Conservation (phyloP, 2,888 invertebrate species). For the Achlya flavicornis region DNA sequence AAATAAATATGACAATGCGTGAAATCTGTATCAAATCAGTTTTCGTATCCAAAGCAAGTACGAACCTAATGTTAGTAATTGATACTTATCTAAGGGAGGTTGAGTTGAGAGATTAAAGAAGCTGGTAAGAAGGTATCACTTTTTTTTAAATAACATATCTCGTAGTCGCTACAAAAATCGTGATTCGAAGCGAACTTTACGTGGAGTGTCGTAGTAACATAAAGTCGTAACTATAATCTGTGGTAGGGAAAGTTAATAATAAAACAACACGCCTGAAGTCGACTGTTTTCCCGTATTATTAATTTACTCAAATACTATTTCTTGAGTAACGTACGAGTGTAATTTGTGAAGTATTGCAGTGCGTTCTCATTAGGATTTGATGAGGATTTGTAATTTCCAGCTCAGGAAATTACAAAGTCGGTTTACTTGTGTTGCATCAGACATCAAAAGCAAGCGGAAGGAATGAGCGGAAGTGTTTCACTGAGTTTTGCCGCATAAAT, state of each 20-base stretch:
- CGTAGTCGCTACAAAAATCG: no score
- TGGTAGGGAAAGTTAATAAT: background rate
- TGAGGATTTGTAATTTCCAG: slow-evolving; percentile 70
- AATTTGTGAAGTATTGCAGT: slow-evolving; percentile 46
- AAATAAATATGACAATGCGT: no score
- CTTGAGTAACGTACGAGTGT: background rate
- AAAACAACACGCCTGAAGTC: background rate
- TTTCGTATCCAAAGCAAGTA: no score
- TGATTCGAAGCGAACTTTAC: no score
- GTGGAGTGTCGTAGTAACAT: background rate
- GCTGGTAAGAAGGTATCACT: no score
- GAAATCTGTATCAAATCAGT: no score
- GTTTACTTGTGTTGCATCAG: slow-evolving; percentile 44
- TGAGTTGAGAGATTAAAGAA: no score
- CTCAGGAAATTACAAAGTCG: slow-evolving; percentile 64
- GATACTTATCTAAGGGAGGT: no score
- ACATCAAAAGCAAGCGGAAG: slow-evolving; percentile 11
- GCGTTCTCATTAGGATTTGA: slow-evolving; percentile 65
- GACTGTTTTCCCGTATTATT: background rate
- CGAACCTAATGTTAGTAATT: no score
- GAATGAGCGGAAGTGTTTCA: background rate
- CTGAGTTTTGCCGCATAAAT: background rate
- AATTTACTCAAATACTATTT: background rate
- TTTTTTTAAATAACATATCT: no score
- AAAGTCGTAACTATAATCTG: no score